Percentiles rank a stretch among this genome's conserved stretches.
phyloP scores from a whole-genome alignment of 2,888 invertebrate species.

The Venusia cambrica region DNA sequence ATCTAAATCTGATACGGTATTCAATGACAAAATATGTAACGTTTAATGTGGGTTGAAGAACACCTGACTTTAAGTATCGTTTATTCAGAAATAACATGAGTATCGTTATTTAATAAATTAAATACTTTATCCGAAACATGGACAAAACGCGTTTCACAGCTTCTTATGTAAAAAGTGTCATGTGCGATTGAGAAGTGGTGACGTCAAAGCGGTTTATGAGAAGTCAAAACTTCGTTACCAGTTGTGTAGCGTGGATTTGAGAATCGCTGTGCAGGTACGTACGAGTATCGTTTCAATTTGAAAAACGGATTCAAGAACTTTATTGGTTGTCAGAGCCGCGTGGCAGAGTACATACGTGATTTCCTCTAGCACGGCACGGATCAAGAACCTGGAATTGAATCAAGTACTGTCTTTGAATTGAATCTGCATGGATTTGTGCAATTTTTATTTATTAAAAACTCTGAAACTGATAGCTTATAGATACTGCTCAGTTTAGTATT shows the following conservation, averaged over 20 bases:
- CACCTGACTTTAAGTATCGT: too few species aligned
- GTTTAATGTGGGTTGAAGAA: too few species aligned
- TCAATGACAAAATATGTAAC: too few species aligned
- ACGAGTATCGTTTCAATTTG: conserved; percentile 74
- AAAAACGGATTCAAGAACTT: conserved; percentile 69
- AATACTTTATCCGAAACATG: too few species aligned
- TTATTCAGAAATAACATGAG: too few species aligned
- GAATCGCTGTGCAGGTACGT: conserved; percentile 77
- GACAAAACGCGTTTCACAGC: too few species aligned
- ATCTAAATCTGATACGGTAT: too few species aligned
- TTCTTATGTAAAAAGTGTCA: conserved; percentile 18
- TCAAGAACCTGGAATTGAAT: conserved; percentile 21
- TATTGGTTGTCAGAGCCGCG: conserved; percentile 60
- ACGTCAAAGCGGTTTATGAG: conserved; percentile 37
- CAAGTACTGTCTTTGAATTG: conserved; percentile 6
- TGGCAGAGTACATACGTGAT: conserved; percentile 17
- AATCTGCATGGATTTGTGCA: background rate
- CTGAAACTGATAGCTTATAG: too few species aligned
- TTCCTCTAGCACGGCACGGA: conserved; percentile 5
- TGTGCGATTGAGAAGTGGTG: conserved; percentile 23
- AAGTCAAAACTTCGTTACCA: conserved; percentile 72
- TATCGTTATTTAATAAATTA: too few species aligned
- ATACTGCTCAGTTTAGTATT: too few species aligned
- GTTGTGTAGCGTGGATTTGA: conserved; percentile 73
- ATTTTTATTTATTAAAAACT: too few species aligned